Conservation (phyloP, 2,797 vertebrate species). For the Limosa lapponica region DNA sequence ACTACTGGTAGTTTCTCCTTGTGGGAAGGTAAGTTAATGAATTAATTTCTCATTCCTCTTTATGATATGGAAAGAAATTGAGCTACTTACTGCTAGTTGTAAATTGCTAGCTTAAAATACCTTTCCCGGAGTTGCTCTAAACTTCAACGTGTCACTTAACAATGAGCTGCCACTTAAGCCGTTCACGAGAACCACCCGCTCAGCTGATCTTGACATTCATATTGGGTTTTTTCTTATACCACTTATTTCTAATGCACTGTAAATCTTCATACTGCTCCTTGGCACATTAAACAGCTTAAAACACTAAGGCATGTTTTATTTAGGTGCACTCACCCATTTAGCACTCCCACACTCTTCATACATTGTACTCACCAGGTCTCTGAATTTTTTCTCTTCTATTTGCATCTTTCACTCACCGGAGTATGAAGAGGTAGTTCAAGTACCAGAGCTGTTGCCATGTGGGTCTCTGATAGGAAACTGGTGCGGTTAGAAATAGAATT, state of each 20-base stretch:
- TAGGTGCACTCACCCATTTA: background rate
- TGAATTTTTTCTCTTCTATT: background rate
- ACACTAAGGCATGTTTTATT: background rate
- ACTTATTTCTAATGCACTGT: background rate
- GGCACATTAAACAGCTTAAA: background rate
- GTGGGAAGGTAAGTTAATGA: background rate
- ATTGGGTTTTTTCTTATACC: background rate
- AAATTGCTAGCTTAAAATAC: background rate
- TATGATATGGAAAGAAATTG: background rate
- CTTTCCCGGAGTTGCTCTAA: background rate
- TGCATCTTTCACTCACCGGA: background rate
- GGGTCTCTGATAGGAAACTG: background rate
- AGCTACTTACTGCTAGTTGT: background rate
- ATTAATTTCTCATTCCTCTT: background rate
- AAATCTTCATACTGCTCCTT: background rate
- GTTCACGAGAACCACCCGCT: background rate
- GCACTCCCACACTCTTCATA: background rate
- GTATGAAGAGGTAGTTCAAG: background rate
- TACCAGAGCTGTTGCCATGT: background rate
- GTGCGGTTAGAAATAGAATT: background rate
- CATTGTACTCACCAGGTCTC: accelerated
- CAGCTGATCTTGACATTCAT: background rate
- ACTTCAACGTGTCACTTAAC: background rate
- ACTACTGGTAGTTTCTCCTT: background rate
- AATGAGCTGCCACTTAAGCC: background rate